Percentiles rank a stretch among this genome's conserved stretches.
Conservation (phyloP, 2,113 vertebrate genomes). For the Marmota monax region DNA sequence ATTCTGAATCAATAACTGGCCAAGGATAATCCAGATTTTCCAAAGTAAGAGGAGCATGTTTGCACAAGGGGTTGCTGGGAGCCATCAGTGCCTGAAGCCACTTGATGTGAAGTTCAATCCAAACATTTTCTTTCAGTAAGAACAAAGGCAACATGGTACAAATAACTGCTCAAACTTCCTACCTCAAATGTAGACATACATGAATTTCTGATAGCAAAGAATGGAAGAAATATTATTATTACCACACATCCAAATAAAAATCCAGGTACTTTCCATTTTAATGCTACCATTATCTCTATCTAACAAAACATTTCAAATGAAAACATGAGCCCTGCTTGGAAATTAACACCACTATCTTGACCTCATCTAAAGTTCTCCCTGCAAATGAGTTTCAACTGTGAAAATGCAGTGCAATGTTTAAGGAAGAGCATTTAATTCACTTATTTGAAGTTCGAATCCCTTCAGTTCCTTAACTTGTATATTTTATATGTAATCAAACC, state of each 20-base stretch:
- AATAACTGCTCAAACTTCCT: background rate
- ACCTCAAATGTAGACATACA: background rate
- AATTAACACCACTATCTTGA: background rate
- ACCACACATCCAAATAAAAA: slow-evolving; percentile 27
- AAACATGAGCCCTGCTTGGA: background rate
- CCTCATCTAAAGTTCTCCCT: background rate
- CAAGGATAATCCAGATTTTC: background rate
- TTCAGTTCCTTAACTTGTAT: background rate
- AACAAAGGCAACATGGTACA: background rate
- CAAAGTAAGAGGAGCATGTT: background rate
- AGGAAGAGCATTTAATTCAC: slow-evolving; percentile 46
- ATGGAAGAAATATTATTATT: background rate
- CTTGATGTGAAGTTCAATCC: background rate
- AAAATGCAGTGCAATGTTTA: background rate
- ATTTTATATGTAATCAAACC: slow-evolving; percentile 53
- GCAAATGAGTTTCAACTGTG: background rate
- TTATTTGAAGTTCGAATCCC: slow-evolving; percentile 64
- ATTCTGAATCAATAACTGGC: background rate
- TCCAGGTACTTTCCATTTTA: slow-evolving; percentile 35
- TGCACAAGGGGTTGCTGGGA: background rate
- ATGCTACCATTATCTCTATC: background rate
- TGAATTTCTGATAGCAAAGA: slow-evolving; percentile 7
- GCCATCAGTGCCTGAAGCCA: background rate
- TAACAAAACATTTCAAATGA: background rate
- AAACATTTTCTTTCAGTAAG: background rate